Base-by-base conservation (phyloP, 1,140 invertebrate species). In the Metaphire vulgaris region DNA sequence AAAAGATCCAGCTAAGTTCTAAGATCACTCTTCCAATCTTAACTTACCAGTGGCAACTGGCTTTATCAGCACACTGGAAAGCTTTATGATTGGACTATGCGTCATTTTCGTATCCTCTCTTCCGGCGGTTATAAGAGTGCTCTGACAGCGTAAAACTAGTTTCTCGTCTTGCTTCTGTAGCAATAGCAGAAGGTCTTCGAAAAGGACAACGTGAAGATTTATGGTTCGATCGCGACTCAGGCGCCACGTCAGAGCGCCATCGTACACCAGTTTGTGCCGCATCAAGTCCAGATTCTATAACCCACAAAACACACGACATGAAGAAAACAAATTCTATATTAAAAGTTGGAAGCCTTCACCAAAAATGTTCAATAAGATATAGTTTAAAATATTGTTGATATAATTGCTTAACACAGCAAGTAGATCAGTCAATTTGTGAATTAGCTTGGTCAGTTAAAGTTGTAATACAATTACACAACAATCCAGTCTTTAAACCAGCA, bases 121-220 rank as follows among this genome's bases (percentile, higher is more conserved):
- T 64, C 76, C 72, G 2, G 75, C 70, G 33, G 69, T 67, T 21
- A 76, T 72, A 28, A 65, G 67, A 31, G 72, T 70, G 56, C 68
- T 75, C 77, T 79, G 78, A 69, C 77, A 79, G 29, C 41, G 56
- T 28, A 78, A 64, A 2, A 78, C 74, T 82, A 91, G 93, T 83
- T 92, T 93, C 78, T 96, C 94, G 80, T 93, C 92, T 82, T 93
- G 91, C 92, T 78, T 78, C 81, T 95, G 93, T 30, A 97, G 87
- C 66, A 97, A 88, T 31, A 98, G 90, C 79, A 98, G 91, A 81
- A 92, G 90, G 81, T 94, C 92, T 82, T 96, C 92, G 73, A 97
- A 88, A 16, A 98, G 86, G 33, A 97, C 88, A 21, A 95, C 92
- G 82, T 95, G 92, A 74, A 97, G 87, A 81, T 96, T 93, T 15